Percentiles rank a stretch among this genome's conserved stretches.
These are phyloP conservation scores for Eptatretus burgeri DNA, from an alignment of 2,113 vertebrate genomes.

Conservation along the genomic window DNA sequence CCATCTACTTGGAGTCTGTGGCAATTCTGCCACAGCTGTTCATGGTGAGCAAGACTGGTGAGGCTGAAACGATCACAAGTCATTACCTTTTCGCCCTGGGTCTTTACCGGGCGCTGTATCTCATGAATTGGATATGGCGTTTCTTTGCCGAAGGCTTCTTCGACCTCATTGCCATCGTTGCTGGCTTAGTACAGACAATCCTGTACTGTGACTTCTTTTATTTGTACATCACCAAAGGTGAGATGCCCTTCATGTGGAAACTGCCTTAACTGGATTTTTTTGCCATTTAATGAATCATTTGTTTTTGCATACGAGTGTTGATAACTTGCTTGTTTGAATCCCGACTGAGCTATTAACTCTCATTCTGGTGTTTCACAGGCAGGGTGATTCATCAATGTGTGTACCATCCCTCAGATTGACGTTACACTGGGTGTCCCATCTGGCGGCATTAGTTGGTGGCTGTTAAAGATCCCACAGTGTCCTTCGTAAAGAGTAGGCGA, in stretches of 20 bases:
- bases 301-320: too few relatives aligned
- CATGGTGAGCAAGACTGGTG: constrained; percentile 87
- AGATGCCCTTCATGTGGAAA: not conserved
- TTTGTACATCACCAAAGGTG: constrained; percentile 70
- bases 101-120: constrained; percentile 60
- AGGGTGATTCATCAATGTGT: too few relatives aligned
- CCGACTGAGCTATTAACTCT: too few relatives aligned
- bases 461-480: too few relatives aligned
- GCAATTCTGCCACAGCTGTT: constrained; percentile 89
- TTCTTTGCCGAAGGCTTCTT: constrained; percentile 68
- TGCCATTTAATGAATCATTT: too few relatives aligned
- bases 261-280: too few relatives aligned
- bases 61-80: constrained; percentile 79
- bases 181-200: constrained; percentile 81
- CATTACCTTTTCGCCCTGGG: constrained; percentile 90
- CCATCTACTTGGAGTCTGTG: constrained; percentile 79
- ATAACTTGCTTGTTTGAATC: too few relatives aligned
- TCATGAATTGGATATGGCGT: constrained; percentile 83
- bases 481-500: too few relatives aligned
- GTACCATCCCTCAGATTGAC: too few relatives aligned
- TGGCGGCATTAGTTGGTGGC: too few relatives aligned
- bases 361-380: too few relatives aligned
- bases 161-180: constrained; percentile 70
- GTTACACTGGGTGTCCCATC: too few relatives aligned
- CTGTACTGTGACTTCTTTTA: constrained; percentile 99